Evolutionary conservation across 2,888 invertebrate genomes (phyloP).

Genomic region (Nomada flava): DNA sequence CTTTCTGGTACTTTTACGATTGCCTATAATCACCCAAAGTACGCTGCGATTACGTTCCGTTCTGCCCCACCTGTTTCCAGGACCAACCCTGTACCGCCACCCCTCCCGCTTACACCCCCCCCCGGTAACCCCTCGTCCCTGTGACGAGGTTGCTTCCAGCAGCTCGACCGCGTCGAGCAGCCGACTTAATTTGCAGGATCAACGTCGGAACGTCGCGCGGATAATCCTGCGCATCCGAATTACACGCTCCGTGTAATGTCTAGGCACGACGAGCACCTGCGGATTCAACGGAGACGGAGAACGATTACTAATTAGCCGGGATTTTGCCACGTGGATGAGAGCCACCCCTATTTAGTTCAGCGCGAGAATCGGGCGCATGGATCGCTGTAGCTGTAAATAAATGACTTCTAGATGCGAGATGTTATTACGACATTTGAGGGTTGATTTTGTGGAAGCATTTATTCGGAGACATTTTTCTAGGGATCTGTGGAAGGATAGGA

Average conservation of each 20-base stretch:
- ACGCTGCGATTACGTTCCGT: constrained; percentile 59
- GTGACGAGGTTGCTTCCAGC: constrained; percentile 24
- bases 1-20: constrained; percentile 63
- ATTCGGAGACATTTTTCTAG: no score
- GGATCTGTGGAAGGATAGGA: no score
- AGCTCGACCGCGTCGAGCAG: constrained; percentile 58
- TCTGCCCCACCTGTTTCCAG: constrained; percentile 57
- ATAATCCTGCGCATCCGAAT: constrained; percentile 70
- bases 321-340: constrained; percentile 42
- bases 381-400: no score
- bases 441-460: no score
- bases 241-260: constrained; percentile 63
- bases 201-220: constrained; percentile 60
- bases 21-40: constrained; percentile 68
- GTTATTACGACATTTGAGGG: neutral
- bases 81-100: constrained; percentile 8
- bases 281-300: constrained; percentile 39
- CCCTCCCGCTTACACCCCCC: neutral
- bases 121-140: neutral
- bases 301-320: constrained; percentile 63
- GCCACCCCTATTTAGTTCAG: neutral
- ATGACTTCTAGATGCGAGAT: no score
- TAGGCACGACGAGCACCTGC: constrained; percentile 50
- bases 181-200: constrained; percentile 74
- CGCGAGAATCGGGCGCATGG: neutral